Conservation (phyloP, 2,888 invertebrate species). For the Nysson spinosus region DNA sequence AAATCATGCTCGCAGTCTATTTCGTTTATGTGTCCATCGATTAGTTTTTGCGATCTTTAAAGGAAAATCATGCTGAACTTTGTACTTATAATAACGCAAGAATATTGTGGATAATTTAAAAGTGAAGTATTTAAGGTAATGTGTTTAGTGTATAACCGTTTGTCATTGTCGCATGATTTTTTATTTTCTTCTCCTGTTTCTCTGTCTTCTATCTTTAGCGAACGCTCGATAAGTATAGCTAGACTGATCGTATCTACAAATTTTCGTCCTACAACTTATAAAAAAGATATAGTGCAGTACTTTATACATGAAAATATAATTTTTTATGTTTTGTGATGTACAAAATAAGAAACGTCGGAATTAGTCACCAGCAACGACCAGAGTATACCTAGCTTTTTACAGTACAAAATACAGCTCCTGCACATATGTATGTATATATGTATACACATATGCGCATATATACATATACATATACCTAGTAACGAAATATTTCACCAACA, state of each 20-base stretch:
- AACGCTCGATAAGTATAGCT: constrained; percentile 23
- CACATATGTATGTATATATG: constrained; percentile 67
- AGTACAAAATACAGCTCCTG: constrained; percentile 76
- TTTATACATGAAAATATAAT: constrained; percentile 59
- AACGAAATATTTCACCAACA: constrained; percentile 68
- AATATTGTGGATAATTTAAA: constrained; percentile 17
- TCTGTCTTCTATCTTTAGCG: too few relatives aligned
- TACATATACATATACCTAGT: constrained; percentile 70
- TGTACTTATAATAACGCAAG: constrained; percentile 48
- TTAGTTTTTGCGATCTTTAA: constrained; percentile 19
- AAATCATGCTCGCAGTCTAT: constrained; percentile 37
- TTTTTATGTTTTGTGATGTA: constrained; percentile 47
- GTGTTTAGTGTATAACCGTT: background rate
- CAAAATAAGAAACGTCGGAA: constrained; percentile 53
- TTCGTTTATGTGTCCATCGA: constrained; percentile 21
- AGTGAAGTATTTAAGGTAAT: constrained; percentile 19
- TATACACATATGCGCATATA: constrained; percentile 59
- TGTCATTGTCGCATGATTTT: constrained; percentile 28
- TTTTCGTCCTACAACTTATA: constrained; percentile 51
- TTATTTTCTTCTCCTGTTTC: too few relatives aligned
- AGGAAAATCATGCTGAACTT: constrained; percentile 35
- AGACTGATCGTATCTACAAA: constrained; percentile 47
- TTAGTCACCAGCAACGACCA: constrained; percentile 71
- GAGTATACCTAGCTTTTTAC: constrained; percentile 76
- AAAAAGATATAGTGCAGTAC: constrained; percentile 37